Base-by-base conservation (phyloP, 2,113 vertebrate species). In the Cisticola juncidis region DNA sequence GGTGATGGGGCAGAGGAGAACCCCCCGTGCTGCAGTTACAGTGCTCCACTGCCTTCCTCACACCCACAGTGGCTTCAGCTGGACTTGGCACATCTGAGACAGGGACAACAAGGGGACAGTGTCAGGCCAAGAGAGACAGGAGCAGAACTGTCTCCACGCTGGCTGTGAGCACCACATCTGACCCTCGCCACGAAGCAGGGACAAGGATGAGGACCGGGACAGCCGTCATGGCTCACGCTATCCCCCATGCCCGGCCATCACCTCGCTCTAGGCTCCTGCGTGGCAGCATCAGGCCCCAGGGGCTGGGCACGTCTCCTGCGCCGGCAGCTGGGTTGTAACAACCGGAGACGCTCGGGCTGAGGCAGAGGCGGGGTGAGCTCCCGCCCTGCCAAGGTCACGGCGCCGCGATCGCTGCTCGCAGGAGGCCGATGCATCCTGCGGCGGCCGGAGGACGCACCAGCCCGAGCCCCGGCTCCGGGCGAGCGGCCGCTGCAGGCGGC, bases 1-100 rank as follows among this genome's bases (percentile, higher is more conserved):
- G 87, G 98, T 97, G 97, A 97, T 94, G 3, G 98, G 98, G 97
- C 92, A 51, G 83, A 97, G 98, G 73, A 98, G 96, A 38, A 98
- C 96, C 98, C 95, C 97, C 97, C 90, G 97, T 80, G 97, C 95
- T 13, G 18, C 90, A 60, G 90, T 84, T 98, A 98, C 98, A 81
- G 91, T 92, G 91, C 94, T 28, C 53, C 35, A 60, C 40, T 87
- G 53, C 97, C 97, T 98, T 97, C 72, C 95, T 98, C 97, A 82
- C 31, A 1, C 23, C 62, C 6, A 6, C 5, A 9, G n/a, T 9
- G 88, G 21, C n/a, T 77, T 86, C 31, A 5, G 51, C 60, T 79
- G 81, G 22, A 53, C 33, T 36, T 17, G 35, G 61, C 9, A 53
- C 94, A 85, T 90, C 97, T 96, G 95, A 65, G 78, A 66, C 3